phyloP scores from a whole-genome alignment of 2,113 vertebrate genomes.

The Equus przewalskii region DNA sequence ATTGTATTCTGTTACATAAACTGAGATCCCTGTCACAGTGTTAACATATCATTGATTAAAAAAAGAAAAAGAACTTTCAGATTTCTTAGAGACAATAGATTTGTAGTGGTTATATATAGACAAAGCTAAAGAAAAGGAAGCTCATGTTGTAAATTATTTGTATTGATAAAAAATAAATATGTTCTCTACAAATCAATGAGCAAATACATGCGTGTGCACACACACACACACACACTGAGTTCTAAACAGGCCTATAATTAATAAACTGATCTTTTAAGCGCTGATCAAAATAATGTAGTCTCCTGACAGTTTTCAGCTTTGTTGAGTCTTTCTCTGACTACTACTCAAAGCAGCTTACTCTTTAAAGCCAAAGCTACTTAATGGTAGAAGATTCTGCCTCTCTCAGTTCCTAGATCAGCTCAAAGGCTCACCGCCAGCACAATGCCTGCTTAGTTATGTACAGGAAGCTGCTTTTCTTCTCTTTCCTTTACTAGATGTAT shows the following conservation, averaged over 20 bases:
- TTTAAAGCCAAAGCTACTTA: not conserved
- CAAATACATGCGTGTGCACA: not conserved
- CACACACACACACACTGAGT: not conserved
- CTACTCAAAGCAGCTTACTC: not conserved
- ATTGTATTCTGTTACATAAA: not conserved
- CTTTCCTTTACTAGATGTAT: not conserved
- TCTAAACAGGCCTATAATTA: not conserved
- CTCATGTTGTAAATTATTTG: not conserved
- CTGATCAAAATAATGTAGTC: slow-evolving; percentile 8
- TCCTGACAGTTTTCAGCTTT: not conserved
- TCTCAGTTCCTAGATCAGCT: not conserved
- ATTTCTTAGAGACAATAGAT: not conserved
- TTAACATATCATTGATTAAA: not conserved
- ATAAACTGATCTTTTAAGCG: not conserved
- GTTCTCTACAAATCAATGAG: not conserved
- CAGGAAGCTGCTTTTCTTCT: not conserved
- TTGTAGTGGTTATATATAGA: not conserved
- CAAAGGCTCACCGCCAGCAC: not conserved
- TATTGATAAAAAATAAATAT: slow-evolving; percentile 45
- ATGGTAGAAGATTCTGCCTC: not conserved
- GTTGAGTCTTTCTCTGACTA: not conserved
- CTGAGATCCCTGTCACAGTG: not conserved
- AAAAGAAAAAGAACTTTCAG: not conserved
- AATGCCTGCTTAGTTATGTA: not conserved
- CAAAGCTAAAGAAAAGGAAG: not conserved